These are phyloP conservation scores for Ceratotherium simum DNA, from an alignment of 2,113 vertebrate species.

Conservation along the genomic window DNA sequence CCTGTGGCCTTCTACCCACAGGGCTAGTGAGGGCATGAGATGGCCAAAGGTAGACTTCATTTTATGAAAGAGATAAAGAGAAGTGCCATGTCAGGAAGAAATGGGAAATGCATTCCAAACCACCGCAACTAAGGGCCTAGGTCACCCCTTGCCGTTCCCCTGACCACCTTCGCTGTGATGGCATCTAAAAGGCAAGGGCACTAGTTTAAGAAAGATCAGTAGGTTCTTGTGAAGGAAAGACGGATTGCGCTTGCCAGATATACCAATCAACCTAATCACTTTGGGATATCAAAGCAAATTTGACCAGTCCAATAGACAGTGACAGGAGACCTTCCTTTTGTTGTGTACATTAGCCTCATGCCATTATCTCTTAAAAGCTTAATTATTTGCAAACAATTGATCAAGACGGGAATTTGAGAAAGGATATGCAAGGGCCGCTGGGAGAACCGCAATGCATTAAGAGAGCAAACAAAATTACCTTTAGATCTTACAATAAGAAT, in stretches of 20 bases:
- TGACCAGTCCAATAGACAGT: constrained; percentile 83
- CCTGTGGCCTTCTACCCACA: constrained; percentile 78
- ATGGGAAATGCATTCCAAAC: constrained; percentile 64
- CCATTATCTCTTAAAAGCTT: constrained; percentile 93
- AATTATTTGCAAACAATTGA: constrained; percentile 95
- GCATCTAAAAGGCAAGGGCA: not conserved
- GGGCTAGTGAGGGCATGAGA: constrained; percentile 68
- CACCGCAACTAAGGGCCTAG: fast-evolving
- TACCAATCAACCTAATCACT: constrained; percentile 80
- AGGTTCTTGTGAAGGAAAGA: constrained; percentile 56
- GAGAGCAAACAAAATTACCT: constrained; percentile 91
- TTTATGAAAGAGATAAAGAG: constrained; percentile 64
- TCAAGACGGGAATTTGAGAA: constrained; percentile 90
- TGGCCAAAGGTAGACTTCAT: constrained; percentile 72
- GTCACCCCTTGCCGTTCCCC: not conserved
- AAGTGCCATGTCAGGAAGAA: constrained; percentile 79
- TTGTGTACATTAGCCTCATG: constrained; percentile 89
- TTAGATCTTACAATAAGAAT: constrained; percentile 89
- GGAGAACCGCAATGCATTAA: constrained; percentile 90
- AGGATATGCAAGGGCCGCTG: constrained; percentile 86
- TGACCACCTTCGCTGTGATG: not conserved
- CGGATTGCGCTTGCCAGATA: constrained; percentile 61
- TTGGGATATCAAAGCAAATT: constrained; percentile 86
- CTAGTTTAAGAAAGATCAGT: constrained; percentile 56
- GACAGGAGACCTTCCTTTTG: constrained; percentile 86